These are phyloP conservation scores for Chironomus striatipennis DNA, from an alignment of 1,140 invertebrate species.

Conservation along the genomic window DNA sequence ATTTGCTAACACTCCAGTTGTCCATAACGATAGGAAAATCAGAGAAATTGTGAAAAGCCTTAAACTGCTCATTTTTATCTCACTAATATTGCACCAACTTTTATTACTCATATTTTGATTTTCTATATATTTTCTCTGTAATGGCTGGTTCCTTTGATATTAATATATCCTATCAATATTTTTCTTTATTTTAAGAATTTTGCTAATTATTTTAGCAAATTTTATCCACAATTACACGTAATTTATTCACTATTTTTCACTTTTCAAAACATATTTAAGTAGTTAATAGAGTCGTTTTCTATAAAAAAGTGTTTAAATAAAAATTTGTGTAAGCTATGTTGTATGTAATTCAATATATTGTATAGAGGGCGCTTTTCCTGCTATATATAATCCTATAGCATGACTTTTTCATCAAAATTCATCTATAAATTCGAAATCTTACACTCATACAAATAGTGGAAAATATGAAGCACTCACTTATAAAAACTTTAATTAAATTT, in stretches of 20 bases:
- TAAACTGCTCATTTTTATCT: neutral
- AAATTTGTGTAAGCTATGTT: conserved; percentile 20
- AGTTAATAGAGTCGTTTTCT: neutral
- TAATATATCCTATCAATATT: neutral
- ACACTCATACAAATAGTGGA: neutral
- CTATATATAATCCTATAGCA: neutral
- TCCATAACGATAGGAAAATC: neutral
- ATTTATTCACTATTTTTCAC: neutral
- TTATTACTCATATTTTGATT: neutral
- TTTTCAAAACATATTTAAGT: conserved; percentile 14
- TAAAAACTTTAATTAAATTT: neutral
- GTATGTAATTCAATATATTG: neutral
- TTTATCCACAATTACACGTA: neutral
- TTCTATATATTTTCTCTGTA: neutral
- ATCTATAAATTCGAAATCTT: neutral
- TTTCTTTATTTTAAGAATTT: neutral
- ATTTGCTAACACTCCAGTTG: conserved; percentile 5
- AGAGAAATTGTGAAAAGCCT: neutral
- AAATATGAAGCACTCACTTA: neutral
- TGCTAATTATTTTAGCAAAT: neutral
- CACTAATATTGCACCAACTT: conserved; percentile 20
- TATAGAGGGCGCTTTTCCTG: neutral
- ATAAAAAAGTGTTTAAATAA: neutral
- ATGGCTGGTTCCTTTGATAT: conserved; percentile 8
- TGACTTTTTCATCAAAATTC: conserved; percentile 2